Percentiles rank a stretch among this genome's conserved stretches.
Evolutionary conservation across 2,113 vertebrate genomes (phyloP).

Genomic region (Prietella phreatophila): DNA sequence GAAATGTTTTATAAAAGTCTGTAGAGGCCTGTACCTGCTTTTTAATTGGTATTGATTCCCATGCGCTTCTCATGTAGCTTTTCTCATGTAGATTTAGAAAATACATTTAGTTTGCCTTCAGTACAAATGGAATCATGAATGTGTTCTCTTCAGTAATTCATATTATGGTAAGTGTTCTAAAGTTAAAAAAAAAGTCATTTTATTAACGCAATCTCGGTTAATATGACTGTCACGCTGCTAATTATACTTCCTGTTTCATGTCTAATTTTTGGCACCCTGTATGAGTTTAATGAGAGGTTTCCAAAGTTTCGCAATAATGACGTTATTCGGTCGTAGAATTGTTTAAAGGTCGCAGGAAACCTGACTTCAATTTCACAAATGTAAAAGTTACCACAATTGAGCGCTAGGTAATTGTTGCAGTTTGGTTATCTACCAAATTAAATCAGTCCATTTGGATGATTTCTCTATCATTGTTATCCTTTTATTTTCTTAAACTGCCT

Average conservation of each 20-base stretch:
- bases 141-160: background rate
- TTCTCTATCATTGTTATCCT: background rate
- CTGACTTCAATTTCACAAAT: conserved; percentile 23
- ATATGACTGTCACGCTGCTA: conserved; percentile 31
- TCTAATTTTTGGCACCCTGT: conserved; percentile 34
- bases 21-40: background rate
- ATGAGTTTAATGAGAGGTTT: conserved; percentile 21
- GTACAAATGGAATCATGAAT: background rate
- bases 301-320: conserved; percentile 38
- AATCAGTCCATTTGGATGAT: conserved; percentile 12
- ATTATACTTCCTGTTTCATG: conserved; percentile 30
- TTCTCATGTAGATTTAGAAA: background rate
- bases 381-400: background rate
- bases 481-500: background rate
- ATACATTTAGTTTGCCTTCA: background rate
- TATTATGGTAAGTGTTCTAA: background rate
- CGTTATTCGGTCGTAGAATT: conserved; percentile 33
- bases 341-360: conserved; percentile 22
- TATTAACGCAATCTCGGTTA: conserved; percentile 5
- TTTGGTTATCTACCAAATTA: background rate
- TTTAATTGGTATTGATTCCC: background rate
- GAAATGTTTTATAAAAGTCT: background rate
- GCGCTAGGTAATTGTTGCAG: conserved; percentile 5
- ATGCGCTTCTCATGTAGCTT: background rate
- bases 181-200: background rate